phyloP scores from a whole-genome alignment of 2,797 vertebrate genomes.

The Bovichtus diacanthus region DNA sequence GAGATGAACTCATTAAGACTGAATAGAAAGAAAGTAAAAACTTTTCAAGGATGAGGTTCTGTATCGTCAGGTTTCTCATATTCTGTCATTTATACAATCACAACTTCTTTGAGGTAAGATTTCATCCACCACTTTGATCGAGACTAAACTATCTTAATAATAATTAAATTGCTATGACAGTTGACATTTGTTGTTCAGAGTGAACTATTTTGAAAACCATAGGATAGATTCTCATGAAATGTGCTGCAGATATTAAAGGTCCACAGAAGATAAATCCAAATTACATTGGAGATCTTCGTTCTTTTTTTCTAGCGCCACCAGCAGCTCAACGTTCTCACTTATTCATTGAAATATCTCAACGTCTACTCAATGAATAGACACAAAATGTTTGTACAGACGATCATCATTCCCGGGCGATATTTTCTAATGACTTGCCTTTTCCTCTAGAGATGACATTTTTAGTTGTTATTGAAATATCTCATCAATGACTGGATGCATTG shows the following conservation, averaged over 20 bases:
- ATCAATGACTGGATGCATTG: neutral
- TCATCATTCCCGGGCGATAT: neutral
- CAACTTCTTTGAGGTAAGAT: neutral
- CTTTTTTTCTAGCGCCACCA: neutral
- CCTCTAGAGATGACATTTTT: neutral
- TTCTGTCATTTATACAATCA: neutral
- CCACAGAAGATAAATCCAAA: neutral
- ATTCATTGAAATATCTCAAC: neutral
- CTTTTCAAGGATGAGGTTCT: neutral
- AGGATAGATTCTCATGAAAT: neutral
- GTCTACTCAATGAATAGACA: neutral
- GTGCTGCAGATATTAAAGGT: neutral
- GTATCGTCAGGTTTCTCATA: neutral
- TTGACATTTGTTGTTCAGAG: neutral
- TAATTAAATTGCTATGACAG: too few relatives aligned
- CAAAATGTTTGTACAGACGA: neutral
- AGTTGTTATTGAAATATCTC: neutral
- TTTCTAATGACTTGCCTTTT: neutral
- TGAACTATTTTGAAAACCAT: neutral
- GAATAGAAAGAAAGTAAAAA: neutral
- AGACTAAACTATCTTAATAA: neutral
- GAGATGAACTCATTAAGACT: neutral
- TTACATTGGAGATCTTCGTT: neutral
- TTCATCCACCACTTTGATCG: neutral
- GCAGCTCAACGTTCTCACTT: neutral